phyloP scores from a whole-genome alignment of 2,888 invertebrate species.

The Elmis aenea region DNA sequence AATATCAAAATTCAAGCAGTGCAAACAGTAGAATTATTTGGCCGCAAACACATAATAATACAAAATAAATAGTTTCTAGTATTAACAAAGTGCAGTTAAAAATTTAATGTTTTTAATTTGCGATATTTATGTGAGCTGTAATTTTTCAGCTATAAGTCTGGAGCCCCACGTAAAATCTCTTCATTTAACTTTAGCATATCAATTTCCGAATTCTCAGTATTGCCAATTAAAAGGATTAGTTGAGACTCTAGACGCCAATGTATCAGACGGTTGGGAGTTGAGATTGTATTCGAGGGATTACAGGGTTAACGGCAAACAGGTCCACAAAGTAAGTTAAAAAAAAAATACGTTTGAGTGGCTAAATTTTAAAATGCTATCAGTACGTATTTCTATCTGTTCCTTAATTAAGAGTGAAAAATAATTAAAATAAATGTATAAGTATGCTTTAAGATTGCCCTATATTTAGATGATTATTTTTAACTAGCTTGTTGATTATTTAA shows the following conservation, averaged over 20 bases:
- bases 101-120: not conserved
- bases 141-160: slow-evolving; percentile 59
- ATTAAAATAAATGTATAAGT: no score
- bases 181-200: slow-evolving; percentile 85
- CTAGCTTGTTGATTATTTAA: no score
- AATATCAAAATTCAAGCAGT: no score
- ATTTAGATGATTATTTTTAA: no score
- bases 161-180: slow-evolving; percentile 81
- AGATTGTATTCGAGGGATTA: slow-evolving; percentile 82
- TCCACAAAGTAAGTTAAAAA: slow-evolving; percentile 44
- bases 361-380: no score
- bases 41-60: no score
- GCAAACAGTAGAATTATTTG: no score
- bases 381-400: no score
- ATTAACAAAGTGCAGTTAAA: not conserved
- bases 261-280: slow-evolving; percentile 75
- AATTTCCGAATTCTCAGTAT: slow-evolving; percentile 70
- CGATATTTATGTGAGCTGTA: not conserved
- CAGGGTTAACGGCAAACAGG: slow-evolving; percentile 66
- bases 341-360: no score
- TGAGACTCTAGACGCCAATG: slow-evolving; percentile 63
- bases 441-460: no score
- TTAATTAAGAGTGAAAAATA: no score
- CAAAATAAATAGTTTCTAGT: no score
- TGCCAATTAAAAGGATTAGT: slow-evolving; percentile 68